Evolutionary conservation across 2,797 vertebrate species (phyloP).

Genomic region (Siniperca obscura): DNA sequence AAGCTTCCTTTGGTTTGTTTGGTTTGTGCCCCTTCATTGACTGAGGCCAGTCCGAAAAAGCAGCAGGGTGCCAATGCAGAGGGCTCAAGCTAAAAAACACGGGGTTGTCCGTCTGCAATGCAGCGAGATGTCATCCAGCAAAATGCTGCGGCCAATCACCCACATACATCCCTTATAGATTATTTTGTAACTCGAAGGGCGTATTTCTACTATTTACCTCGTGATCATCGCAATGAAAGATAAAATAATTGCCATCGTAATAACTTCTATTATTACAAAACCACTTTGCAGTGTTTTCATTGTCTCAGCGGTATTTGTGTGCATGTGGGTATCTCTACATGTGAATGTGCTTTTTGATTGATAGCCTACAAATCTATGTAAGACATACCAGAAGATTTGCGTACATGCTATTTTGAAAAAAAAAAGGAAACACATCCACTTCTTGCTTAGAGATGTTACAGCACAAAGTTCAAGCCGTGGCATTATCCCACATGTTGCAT

Average conservation of each 20-base stretch:
- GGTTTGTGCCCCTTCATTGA: not conserved
- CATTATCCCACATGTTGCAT: slow-evolving; percentile 36
- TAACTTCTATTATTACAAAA: not conserved
- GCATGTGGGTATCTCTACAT: too few relatives aligned
- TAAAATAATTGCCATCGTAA: not conserved
- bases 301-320: not conserved
- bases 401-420: too few relatives aligned
- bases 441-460: slow-evolving; percentile 29
- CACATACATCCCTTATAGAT: not conserved
- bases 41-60: not conserved
- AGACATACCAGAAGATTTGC: too few relatives aligned
- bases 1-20: too few relatives aligned
- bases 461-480: slow-evolving; percentile 10
- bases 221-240: not conserved
- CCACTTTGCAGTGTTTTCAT: not conserved
- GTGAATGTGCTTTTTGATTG: too few relatives aligned
- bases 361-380: too few relatives aligned
- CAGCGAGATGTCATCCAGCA: not conserved
- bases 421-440: not conserved
- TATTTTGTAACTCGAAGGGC: too few relatives aligned
- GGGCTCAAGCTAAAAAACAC: not conserved
- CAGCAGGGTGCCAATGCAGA: not conserved
- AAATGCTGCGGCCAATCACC: not conserved
- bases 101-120: not conserved
- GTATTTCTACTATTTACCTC: not conserved